phyloP scores from a whole-genome alignment of 2,113 vertebrate genomes.

The Coptodon bakossiorum region DNA sequence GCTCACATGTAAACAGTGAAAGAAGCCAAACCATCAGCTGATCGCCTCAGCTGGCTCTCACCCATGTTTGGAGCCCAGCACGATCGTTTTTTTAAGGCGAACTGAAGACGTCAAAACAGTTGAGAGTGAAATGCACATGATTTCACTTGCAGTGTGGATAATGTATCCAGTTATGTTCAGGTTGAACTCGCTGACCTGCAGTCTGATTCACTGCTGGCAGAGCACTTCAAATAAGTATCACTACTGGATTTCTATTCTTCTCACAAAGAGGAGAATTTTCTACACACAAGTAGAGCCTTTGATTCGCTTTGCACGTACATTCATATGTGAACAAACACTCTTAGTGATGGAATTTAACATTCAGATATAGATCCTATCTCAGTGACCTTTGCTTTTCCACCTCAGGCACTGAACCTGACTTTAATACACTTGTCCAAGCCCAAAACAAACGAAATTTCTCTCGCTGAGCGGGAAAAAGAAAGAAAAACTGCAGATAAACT shows the following conservation, averaged over 20 bases:
- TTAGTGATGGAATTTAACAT: background rate
- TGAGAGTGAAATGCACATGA: background rate
- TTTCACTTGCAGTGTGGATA: background rate
- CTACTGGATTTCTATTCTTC: background rate
- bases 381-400: background rate
- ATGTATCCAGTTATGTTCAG: background rate
- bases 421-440: background rate
- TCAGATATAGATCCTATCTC: background rate
- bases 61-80: background rate
- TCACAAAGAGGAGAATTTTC: background rate
- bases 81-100: background rate
- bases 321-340: background rate
- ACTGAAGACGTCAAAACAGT: background rate
- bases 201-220: background rate
- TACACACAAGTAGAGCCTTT: background rate
- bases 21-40: background rate
- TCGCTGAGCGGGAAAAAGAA: background rate
- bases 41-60: background rate
- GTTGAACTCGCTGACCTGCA: background rate
- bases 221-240: background rate
- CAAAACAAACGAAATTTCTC: background rate
- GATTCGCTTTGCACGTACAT: background rate
- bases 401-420: background rate
- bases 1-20: background rate
- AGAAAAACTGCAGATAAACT: background rate